Base-by-base conservation (phyloP, 2,888 invertebrate species). In the Coleophora flavipennella region DNA sequence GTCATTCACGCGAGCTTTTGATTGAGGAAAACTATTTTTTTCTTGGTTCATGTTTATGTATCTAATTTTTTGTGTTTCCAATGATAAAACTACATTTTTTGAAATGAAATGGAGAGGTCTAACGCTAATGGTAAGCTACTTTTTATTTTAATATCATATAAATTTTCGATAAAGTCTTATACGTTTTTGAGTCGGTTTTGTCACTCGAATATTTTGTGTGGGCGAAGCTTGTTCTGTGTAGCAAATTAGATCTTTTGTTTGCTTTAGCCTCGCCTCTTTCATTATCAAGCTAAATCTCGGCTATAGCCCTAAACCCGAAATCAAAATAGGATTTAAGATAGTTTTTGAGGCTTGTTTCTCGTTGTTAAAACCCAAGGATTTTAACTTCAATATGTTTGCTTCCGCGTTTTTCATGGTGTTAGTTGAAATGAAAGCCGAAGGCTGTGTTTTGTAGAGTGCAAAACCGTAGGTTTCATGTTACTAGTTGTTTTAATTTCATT, bases 31-130 rank as follows among this genome's bases (percentile, higher is more conserved):
- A 20, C 20, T 20, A 20, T 20, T 20, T 20, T 20, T n/a, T n/a
- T n/a, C n/a, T n/a, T n/a, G n/a, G n/a, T n/a, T 20, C 20, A 20
- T 20, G 20, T 20, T 3, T 46, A 49, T 55, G 53, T 58, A 56
- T 39, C 39, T 45, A 48, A 42, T 46, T 56, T 53, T 54, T 49
- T 39, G 33, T 44, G 39, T 49, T 46, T 43, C 37, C 37, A 40
- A 42, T 48, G 44, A 42, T 49, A 51, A 49, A 55, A 48, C 38
- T 41, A 33, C 35, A 39, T 50, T 20, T 58, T 61, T 65, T 68
- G 73, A 66, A 64, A 79, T 76, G 74, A 77, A 72, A 83, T 83
- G 83, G 81, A 81, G 65, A 67, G 55, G 60, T 51, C 62, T 50
- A 68, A 67, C 49, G 41, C 41, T 50, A 76, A 71, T 66, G 75